These are phyloP conservation scores for Lucilia cuprina DNA, from an alignment of 1,140 invertebrate species.

Conservation along the genomic window DNA sequence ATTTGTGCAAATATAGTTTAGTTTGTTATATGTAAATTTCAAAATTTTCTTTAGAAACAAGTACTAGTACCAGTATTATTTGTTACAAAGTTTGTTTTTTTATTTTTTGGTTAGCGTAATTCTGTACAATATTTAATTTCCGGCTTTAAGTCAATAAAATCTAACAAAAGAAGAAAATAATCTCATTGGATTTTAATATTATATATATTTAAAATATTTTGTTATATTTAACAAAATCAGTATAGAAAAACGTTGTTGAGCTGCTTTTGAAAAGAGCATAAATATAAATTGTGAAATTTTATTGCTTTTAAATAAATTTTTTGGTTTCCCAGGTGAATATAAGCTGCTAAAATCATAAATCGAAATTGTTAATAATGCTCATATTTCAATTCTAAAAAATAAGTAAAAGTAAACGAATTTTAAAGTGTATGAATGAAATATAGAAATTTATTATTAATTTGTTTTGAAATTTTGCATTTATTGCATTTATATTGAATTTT, in stretches of 20 bases:
- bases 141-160: conserved; percentile 30
- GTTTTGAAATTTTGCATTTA: too few relatives aligned
- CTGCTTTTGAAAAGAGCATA: background rate
- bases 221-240: too few relatives aligned
- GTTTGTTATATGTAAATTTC: background rate
- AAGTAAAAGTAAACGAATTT: too few relatives aligned
- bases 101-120: background rate
- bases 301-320: too few relatives aligned
- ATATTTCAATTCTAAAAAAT: too few relatives aligned
- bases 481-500: too few relatives aligned
- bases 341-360: too few relatives aligned
- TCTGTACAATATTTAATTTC: conserved; percentile 17
- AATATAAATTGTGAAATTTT: background rate
- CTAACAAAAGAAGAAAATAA: background rate
- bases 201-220: background rate
- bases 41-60: background rate
- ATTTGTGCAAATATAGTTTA: background rate
- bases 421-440: too few relatives aligned
- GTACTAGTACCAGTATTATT: background rate
- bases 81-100: background rate
- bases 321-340: too few relatives aligned
- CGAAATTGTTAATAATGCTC: too few relatives aligned
- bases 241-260: background rate
- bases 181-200: conserved; percentile 4
- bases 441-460: too few relatives aligned